Evolutionary conservation across 2,797 vertebrate species (phyloP).

Genomic region (Perdix hodgsoniae): DNA sequence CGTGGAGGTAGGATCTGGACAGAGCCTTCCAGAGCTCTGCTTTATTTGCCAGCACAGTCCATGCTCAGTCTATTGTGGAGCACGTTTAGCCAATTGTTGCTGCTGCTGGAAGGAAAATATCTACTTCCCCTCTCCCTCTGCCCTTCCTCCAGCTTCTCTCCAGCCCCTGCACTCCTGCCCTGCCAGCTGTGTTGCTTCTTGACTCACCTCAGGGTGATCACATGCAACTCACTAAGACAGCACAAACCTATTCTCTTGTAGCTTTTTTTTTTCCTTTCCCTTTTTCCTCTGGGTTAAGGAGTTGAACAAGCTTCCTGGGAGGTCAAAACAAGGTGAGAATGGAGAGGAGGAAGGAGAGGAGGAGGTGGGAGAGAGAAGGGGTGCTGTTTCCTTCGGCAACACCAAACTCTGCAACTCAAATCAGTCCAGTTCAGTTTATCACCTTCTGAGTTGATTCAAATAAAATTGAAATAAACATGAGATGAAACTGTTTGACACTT

Average conservation of each 20-base stretch:
- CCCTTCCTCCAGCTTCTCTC: neutral
- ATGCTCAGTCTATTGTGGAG: neutral
- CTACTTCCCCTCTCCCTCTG: neutral
- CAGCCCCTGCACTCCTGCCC: neutral
- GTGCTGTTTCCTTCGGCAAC: neutral
- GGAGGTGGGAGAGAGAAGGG: neutral
- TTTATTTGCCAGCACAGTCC: neutral
- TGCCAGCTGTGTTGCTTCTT: neutral
- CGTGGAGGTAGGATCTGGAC: neutral
- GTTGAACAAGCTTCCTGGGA: neutral
- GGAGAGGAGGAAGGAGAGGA: neutral
- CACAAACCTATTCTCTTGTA: neutral
- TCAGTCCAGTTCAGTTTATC: neutral
- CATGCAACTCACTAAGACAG: neutral
- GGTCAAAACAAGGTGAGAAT: neutral
- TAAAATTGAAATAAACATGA: neutral
- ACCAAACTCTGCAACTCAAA: neutral
- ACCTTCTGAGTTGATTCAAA: neutral
- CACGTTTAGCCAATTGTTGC: neutral
- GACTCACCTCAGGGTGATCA: neutral
- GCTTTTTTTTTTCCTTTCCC: neutral
- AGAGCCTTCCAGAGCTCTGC: neutral
- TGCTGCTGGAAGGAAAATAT: neutral
- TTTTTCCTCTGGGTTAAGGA: neutral
- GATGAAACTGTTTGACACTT: neutral